phyloP scores from a whole-genome alignment of 2,797 vertebrate species.

The Pseudomugil gertrudae region DNA sequence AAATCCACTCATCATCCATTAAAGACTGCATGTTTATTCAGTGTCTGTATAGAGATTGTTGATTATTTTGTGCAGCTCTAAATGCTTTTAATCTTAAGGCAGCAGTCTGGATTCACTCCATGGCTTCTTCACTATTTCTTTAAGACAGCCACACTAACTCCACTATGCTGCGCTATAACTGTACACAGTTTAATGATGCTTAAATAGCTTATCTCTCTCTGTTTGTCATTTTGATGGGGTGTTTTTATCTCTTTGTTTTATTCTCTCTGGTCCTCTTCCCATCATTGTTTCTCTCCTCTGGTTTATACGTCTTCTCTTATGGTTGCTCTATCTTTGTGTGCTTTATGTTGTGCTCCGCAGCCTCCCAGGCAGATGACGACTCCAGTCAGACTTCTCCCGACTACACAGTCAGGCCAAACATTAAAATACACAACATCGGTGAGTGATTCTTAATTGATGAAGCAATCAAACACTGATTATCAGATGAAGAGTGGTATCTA shows the following conservation, averaged over 20 bases:
- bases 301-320: background rate
- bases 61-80: constrained; percentile 39
- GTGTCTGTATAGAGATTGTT: constrained; percentile 50
- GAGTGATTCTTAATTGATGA: constrained; percentile 71
- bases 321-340: constrained; percentile 8
- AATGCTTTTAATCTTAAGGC: constrained; percentile 49
- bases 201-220: constrained; percentile 34
- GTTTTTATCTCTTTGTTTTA: constrained; percentile 21
- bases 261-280: constrained; percentile 6
- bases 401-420: constrained; percentile 93
- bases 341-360: constrained; percentile 63
- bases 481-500: constrained; percentile 44
- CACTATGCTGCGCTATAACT: constrained; percentile 14
- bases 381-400: constrained; percentile 89
- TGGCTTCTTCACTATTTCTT: constrained; percentile 26
- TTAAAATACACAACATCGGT: constrained; percentile 96
- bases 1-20: constrained; percentile 43
- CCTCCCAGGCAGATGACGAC: constrained; percentile 92
- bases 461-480: constrained; percentile 9
- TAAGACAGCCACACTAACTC: constrained; percentile 18
- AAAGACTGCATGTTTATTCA: constrained; percentile 44
- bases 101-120: constrained; percentile 29
- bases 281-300: background rate
- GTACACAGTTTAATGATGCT: constrained; percentile 30
- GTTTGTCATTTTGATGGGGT: constrained; percentile 44